phyloP scores from a whole-genome alignment of 2,797 vertebrate genomes.

The Chiloscyllium punctatum region DNA sequence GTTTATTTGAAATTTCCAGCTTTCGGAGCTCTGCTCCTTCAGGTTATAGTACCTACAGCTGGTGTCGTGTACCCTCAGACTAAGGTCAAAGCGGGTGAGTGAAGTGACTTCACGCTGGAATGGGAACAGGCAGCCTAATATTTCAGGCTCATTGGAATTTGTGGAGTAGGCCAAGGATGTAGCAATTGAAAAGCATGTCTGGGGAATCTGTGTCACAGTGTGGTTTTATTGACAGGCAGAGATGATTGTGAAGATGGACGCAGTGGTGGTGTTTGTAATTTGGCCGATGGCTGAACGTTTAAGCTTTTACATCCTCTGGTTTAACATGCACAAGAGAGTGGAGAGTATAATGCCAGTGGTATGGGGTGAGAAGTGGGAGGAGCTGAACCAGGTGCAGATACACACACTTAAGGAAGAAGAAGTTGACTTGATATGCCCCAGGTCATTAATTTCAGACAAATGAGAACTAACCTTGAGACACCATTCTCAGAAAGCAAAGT shows the following conservation, averaged over 20 bases:
- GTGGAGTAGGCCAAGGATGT: not conserved
- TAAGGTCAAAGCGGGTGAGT: not conserved
- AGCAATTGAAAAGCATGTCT: not conserved
- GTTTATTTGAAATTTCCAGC: no score
- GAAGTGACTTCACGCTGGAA: not conserved
- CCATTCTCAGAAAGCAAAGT: not conserved
- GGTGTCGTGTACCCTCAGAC: no score
- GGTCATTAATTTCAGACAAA: not conserved
- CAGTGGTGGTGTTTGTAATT: not conserved
- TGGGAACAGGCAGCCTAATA: not conserved
- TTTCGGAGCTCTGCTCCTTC: no score
- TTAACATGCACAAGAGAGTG: not conserved
- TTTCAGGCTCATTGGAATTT: not conserved
- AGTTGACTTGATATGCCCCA: not conserved
- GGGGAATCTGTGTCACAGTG: not conserved
- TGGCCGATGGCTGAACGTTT: not conserved
- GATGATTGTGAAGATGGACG: not conserved
- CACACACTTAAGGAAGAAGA: not conserved
- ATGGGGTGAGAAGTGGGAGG: not conserved
- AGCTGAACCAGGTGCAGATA: not conserved
- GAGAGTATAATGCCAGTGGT: not conserved
- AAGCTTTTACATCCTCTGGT: not conserved
- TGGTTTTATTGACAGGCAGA: not conserved
- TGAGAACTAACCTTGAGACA: not conserved
- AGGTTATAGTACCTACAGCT: no score